Conservation (phyloP, 2,113 vertebrate species). For the Fulica atra region DNA sequence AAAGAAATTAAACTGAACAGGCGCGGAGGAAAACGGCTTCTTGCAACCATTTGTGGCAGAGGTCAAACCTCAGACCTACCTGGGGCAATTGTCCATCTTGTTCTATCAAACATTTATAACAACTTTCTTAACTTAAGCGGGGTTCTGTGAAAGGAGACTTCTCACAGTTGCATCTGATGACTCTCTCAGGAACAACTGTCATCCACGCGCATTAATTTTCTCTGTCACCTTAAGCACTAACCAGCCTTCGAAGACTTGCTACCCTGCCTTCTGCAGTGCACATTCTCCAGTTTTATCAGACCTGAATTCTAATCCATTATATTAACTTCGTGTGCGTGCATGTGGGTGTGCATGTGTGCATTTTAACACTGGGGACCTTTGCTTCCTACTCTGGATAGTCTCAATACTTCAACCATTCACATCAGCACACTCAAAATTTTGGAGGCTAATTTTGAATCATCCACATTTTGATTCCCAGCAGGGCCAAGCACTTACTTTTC, state of each 20-base stretch:
- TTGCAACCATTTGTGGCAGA: not conserved
- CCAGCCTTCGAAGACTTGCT: constrained; percentile 8
- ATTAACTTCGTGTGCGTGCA: not conserved
- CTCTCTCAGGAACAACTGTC: constrained; percentile 22
- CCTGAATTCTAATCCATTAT: constrained; percentile 24
- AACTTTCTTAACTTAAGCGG: not conserved
- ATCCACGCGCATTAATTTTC: constrained; percentile 20
- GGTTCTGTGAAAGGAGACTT: constrained; percentile 25
- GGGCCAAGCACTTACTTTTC: constrained; percentile 42
- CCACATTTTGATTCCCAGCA: not conserved
- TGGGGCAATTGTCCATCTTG: constrained; percentile 40
- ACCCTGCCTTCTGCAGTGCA: not conserved
- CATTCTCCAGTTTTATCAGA: constrained; percentile 13
- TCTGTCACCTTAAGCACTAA: constrained; percentile 45
- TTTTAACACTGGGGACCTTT: not conserved
- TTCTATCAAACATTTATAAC: constrained; percentile 44
- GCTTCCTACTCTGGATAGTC: not conserved
- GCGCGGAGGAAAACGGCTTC: not conserved
- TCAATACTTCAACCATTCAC: not conserved
- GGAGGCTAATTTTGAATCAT: constrained; percentile 4
- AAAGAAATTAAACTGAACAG: constrained; percentile 29
- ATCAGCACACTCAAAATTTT: constrained; percentile 3
- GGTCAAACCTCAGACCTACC: constrained; percentile 54
- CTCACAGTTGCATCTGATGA: not conserved
- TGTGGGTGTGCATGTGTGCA: not conserved